phyloP scores from a whole-genome alignment of 1,140 invertebrate genomes.

The Zaprionus davidi region DNA sequence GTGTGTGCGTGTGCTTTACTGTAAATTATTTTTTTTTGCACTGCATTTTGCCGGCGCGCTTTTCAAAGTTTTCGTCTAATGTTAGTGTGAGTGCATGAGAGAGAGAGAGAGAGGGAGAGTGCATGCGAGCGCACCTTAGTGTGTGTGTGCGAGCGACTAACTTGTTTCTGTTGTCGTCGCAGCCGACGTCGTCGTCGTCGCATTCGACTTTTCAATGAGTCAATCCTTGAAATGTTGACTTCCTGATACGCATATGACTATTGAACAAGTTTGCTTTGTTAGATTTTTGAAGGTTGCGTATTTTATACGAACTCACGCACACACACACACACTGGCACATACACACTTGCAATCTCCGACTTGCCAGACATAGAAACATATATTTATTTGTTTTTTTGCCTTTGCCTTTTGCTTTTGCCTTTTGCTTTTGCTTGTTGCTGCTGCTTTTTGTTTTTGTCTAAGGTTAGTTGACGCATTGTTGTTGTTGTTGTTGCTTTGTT shows the following conservation, averaged over 20 bases:
- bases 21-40: conserved; percentile 61
- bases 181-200: conserved; percentile 32
- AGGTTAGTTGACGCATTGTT: conserved; percentile 58
- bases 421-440: conserved; percentile 48
- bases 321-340: conserved; percentile 21
- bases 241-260: conserved; percentile 84
- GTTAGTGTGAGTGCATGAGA: conserved; percentile 28
- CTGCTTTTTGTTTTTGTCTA: conserved; percentile 61
- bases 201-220: conserved; percentile 84
- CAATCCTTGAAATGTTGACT: conserved; percentile 84
- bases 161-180: conserved; percentile 69
- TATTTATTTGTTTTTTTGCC: conserved; percentile 39
- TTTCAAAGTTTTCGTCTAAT: conserved; percentile 71
- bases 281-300: conserved; percentile 84
- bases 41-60: conserved; percentile 79
- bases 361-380: conserved; percentile 56
- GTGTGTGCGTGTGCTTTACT: conserved; percentile 59
- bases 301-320: conserved; percentile 62
- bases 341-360: conserved; percentile 36
- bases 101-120: conserved; percentile 17
- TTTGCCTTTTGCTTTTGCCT: conserved; percentile 50
- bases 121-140: conserved; percentile 22
- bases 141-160: conserved; percentile 57
- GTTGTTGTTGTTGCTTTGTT: conserved; percentile 50
- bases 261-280: conserved; percentile 84